Base-by-base conservation (phyloP, 2,113 vertebrate species). In the Urocolius indicus region DNA sequence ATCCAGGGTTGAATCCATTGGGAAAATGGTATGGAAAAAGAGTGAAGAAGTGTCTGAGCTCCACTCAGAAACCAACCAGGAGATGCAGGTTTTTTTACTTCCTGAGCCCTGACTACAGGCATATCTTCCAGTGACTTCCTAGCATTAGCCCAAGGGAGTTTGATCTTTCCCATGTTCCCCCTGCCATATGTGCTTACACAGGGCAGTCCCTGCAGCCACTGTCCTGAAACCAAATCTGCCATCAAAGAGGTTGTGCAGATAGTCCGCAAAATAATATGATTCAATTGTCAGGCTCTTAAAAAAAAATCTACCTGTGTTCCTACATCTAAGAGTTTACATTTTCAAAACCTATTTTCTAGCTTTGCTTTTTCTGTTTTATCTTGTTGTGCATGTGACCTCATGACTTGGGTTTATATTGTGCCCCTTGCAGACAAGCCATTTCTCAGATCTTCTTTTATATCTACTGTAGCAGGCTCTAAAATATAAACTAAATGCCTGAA, bases 151-250 rank as follows among this genome's bases (percentile, higher is more conserved):
- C 7, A 18, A 54, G 3, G 11, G 22, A 5, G 5, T 19, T 5
- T 18, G 5, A 1, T 34, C 24, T 38, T 3, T 1, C 15, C 13
- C 0, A 0, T 4, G 11, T 5, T 19, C 14, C 12, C 7, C 5
- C 2, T 72, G 58, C 16, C 38, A n/a, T n/a, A n/a, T n/a, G n/a
- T n/a, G n/a, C 43, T 48, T 11, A 9, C 10, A 36, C 4, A 24
- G n/a, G 52, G 45, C 36, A 83, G n/a, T n/a, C 10, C n/a, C n/a
- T 48, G 26, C 38, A 58, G 66, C 41, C 11, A 11, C 81, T 67
- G 43, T n/a, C 51, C 74, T 46, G 41, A 71, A n/a, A 16, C 29
- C 11, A 11, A 16, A 29, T 19, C 18, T 23, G 19, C 19, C 20
- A 16, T 66, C 65, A 74, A 73, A 51, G 34, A 75, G 58, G 32